Conservation (phyloP, 23 tunicate species). For the Oikopleura vanhoeffeni region DNA sequence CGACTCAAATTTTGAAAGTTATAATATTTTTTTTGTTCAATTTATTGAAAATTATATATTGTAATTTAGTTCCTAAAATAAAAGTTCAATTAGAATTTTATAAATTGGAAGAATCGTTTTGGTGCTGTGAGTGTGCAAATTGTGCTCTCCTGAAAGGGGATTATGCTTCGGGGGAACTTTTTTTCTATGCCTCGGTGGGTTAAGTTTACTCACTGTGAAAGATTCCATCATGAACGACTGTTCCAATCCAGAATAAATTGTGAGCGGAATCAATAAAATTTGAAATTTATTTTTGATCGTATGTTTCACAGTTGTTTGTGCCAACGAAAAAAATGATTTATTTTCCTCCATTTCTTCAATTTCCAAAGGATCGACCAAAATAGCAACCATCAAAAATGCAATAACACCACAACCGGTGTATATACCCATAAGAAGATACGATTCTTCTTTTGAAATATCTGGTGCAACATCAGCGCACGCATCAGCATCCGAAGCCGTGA, state of each 20-base stretch:
- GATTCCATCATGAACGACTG: conserved; percentile 71
- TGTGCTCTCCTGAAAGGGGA: too few relatives aligned
- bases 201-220: too few relatives aligned
- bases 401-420: conserved; percentile 39
- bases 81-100: too few relatives aligned
- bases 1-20: too few relatives aligned
- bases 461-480: background rate
- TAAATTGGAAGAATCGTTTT: too few relatives aligned
- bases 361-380: conserved; percentile 34
- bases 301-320: background rate
- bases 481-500: background rate
- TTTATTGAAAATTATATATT: too few relatives aligned
- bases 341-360: background rate
- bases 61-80: too few relatives aligned
- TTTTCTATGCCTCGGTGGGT: too few relatives aligned
- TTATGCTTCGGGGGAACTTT: too few relatives aligned
- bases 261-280: conserved; percentile 40
- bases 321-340: background rate
- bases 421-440: conserved; percentile 79
- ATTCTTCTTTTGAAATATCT: background rate
- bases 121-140: too few relatives aligned
- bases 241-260: conserved; percentile 87
- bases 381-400: conserved; percentile 34
- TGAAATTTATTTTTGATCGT: conserved; percentile 30
- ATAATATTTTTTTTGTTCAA: too few relatives aligned